Evolutionary conservation across 2,888 invertebrate genomes (phyloP), one percentile per base, ranked within the genome.

Genomic region (Habroteleia sp.): DNA sequence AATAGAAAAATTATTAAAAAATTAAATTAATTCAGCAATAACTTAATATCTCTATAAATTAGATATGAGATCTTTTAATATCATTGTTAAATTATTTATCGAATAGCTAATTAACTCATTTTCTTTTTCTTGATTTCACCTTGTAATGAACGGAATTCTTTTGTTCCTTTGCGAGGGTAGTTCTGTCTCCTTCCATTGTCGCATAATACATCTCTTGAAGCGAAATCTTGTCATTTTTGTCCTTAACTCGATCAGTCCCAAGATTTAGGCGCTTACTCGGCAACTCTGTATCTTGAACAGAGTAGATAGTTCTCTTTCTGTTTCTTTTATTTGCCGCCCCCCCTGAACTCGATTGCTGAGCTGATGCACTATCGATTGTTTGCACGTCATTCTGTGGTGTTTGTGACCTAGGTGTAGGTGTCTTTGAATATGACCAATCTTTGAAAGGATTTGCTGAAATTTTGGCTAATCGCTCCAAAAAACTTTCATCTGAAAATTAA

Each of bases 391-490:
- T 46, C 10, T 65, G 60, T 10, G 68, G 60, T 0, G 50, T 42
- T 8, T 37, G 31, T 3, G 52, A 8, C 33, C 37, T 39, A 7
- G 1, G 4, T 82, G 81, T 3, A 81, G 80, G 58, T 0, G 0
- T 44, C 2, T 58, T 76, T 3, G 84, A 72, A 29, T 86, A 88
- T 27, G 89, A 90, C 93, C 93, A 93, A 81, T 92, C 91, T 77
- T 91, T 91, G 80, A 93, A 93, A 0, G 94, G 94, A 89, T 93
- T 93, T 0, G 91, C 89, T 2, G 93, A 91, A 27, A 90, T 89
- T 62, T 87, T 89, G 1, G 86, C 79, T 20, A 90, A 77, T 17
- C 89, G 85, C 27, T 85, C 87, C n/a, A 90, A 72, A 7, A 86
- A 90, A 83, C 89, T 89, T 17, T 88, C 88, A 37, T 78, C 86